Percentiles rank a stretch among this genome's conserved stretches.
Evolutionary conservation across 2,113 vertebrate genomes (phyloP).

Genomic region (Nerophis lumbriciformis): DNA sequence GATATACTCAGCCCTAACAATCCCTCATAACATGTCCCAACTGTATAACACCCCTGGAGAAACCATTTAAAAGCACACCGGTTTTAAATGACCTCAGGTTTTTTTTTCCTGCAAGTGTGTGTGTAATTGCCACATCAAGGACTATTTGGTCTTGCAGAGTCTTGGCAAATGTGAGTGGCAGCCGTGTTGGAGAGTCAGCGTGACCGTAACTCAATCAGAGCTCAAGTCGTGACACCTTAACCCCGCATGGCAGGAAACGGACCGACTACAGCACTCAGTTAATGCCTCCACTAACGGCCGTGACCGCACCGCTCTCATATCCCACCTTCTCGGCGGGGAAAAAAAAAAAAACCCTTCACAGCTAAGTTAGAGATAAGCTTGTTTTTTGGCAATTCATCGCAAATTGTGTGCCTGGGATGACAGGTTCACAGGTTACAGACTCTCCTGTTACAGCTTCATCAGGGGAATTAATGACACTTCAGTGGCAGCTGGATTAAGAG

Average conservation of each 20-base stretch:
- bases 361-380: conserved; percentile 60
- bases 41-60: conserved; percentile 44
- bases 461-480: conserved; percentile 69
- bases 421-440: conserved; percentile 62
- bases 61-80: conserved; percentile 21
- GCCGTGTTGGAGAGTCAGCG: conserved; percentile 57
- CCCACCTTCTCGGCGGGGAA: conserved; percentile 23
- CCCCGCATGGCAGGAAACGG: conserved; percentile 57
- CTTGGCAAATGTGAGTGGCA: conserved; percentile 57
- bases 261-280: conserved; percentile 64
- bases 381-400: conserved; percentile 64
- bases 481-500: conserved; percentile 54
- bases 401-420: conserved; percentile 60
- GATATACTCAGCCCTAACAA: conserved; percentile 7
- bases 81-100: conserved; percentile 53
- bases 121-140: conserved; percentile 42
- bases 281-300: conserved; percentile 77
- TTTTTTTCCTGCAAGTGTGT: conserved; percentile 30
- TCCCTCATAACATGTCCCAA: conserved; percentile 21
- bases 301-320: conserved; percentile 74
- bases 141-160: conserved; percentile 41
- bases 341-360: conserved; percentile 54
- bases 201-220: conserved; percentile 81
- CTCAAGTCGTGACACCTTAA: conserved; percentile 75
- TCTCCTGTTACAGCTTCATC: conserved; percentile 65